A percentile compares a stretch with the other conserved stretches of the same genome.
Evolutionary conservation across 2,888 invertebrate genomes (phyloP).

Genomic region (Acronicta alni): DNA sequence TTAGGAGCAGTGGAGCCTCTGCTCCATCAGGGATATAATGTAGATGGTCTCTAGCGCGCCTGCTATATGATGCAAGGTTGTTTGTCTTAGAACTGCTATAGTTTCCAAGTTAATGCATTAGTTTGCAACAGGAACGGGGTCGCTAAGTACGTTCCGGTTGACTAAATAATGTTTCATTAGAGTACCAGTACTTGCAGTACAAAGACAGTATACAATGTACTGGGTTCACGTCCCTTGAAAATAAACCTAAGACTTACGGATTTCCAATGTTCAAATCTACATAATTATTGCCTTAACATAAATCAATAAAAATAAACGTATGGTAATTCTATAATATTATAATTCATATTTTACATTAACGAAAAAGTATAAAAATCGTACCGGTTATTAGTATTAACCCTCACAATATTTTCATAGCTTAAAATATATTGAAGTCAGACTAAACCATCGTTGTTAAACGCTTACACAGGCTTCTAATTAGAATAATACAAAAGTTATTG

Average conservation of each 20-base stretch:
- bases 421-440: no score
- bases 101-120: constrained; percentile 50
- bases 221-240: no score
- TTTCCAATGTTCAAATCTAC: no score
- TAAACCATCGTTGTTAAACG: constrained; percentile 13
- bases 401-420: neutral
- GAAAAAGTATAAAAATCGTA: no score
- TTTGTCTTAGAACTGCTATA: constrained; percentile 18
- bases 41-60: constrained; percentile 55
- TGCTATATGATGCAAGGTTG: constrained; percentile 43
- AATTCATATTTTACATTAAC: no score
- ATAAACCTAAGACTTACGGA: no score
- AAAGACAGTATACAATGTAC: constrained; percentile 6
- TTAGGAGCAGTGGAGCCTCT: constrained; percentile 64
- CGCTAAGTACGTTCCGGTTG: constrained; percentile 36
- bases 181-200: constrained; percentile 16
- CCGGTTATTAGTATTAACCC: neutral
- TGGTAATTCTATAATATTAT: no score
- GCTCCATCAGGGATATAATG: constrained; percentile 69
- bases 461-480: constrained; percentile 39
- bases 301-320: no score
- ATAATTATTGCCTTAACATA: no score
- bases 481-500: constrained; percentile 33
- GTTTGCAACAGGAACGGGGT: constrained; percentile 31
- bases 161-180: constrained; percentile 49